Evolutionary conservation across 2,888 invertebrate genomes (phyloP).

Genomic region (Rhogogaster chlorosoma): DNA sequence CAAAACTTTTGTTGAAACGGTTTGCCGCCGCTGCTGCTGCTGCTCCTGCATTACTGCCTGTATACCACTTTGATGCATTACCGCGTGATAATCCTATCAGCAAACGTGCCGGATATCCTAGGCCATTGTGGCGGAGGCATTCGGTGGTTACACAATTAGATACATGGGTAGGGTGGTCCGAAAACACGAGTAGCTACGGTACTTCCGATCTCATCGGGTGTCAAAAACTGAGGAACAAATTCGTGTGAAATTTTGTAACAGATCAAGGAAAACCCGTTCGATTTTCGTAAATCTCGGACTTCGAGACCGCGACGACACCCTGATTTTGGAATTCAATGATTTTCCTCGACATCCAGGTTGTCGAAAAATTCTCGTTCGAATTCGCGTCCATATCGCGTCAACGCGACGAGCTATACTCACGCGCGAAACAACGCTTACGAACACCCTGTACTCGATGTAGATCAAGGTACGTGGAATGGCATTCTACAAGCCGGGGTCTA

Average conservation of each 20-base stretch:
- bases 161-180: not conserved
- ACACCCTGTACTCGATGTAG: not conserved
- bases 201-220: not conserved
- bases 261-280: not conserved
- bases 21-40: not conserved
- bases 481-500: slow-evolving; percentile 3
- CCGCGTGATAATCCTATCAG: slow-evolving; percentile 65
- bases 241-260: not conserved
- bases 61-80: slow-evolving; percentile 65
- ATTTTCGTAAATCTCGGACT: not conserved
- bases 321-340: not conserved
- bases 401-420: not conserved
- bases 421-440: not conserved
- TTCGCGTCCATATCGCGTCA: not conserved
- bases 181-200: not conserved
- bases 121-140: slow-evolving; percentile 24
- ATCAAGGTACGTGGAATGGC: not conserved
- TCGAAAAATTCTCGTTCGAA: not conserved
- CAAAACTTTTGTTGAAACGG: not conserved
- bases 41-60: not conserved
- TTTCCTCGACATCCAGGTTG: not conserved
- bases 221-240: not conserved
- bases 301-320: not conserved
- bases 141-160: slow-evolving; percentile 23
- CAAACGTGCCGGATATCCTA: slow-evolving; percentile 43